Evolutionary conservation across 2,888 invertebrate species (phyloP).

Genomic region (Cephus nigrinus): DNA sequence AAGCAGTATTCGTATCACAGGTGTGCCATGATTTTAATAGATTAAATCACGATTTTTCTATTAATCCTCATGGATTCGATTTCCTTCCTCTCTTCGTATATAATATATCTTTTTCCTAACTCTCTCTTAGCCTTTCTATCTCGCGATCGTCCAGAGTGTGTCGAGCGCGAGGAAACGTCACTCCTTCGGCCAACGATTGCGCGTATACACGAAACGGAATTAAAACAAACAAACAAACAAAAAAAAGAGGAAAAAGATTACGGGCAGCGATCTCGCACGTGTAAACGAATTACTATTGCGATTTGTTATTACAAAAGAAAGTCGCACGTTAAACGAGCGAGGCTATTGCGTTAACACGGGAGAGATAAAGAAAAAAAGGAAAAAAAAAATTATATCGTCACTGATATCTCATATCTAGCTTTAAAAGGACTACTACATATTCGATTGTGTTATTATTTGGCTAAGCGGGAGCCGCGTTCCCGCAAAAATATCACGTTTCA

Average conservation of each 20-base stretch:
- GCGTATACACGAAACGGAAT: background rate
- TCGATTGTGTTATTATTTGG: constrained; percentile 11
- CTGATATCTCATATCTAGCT: background rate
- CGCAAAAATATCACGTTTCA: constrained; percentile 30
- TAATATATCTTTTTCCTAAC: background rate
- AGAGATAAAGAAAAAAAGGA: constrained; percentile 19
- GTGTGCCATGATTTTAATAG: background rate
- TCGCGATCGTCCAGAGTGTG: background rate
- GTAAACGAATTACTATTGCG: background rate
- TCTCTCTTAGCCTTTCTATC: background rate
- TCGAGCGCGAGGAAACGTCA: background rate
- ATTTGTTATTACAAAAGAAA: background rate
- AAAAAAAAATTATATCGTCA: constrained; percentile 14
- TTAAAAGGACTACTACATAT: background rate
- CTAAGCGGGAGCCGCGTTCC: constrained; percentile 11
- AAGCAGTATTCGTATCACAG: background rate
- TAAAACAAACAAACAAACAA: background rate
- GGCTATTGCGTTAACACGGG: constrained; percentile 14
- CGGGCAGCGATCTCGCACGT: background rate
- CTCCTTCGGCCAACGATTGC: background rate
- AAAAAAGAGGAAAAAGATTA: background rate
- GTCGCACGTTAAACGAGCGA: constrained; percentile 8
- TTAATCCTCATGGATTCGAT: background rate
- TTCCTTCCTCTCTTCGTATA: no score
- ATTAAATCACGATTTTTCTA: background rate